Evolutionary conservation across 2,797 vertebrate species (phyloP).

Genomic region (Enteromius treurensis): DNA sequence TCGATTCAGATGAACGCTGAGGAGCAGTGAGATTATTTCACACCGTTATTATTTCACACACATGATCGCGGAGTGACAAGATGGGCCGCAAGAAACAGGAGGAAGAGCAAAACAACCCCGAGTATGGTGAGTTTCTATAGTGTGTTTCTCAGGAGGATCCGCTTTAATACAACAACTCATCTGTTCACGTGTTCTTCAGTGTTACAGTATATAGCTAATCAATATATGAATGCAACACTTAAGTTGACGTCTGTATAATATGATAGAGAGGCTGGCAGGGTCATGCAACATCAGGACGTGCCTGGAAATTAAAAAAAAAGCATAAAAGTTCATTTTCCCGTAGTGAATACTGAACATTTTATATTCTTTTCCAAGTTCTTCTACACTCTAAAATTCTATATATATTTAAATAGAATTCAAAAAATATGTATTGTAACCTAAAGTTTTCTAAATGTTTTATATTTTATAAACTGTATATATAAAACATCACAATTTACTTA

Average conservation of each 20-base stretch:
- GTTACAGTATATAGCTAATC: neutral
- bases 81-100: constrained; percentile 72
- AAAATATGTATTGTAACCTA: no score
- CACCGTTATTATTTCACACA: neutral
- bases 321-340: neutral
- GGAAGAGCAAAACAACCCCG: constrained; percentile 57
- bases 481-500: neutral
- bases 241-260: neutral
- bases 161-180: neutral
- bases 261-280: neutral
- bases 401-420: no score
- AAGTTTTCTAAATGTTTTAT: neutral
- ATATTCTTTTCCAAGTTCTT: neutral
- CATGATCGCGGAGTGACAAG: neutral
- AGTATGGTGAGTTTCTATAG: constrained; percentile 70
- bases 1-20: neutral
- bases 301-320: neutral
- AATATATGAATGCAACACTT: neutral
- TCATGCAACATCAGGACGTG: neutral
- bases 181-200: no score
- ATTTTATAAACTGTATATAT: neutral
- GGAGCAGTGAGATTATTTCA: neutral
- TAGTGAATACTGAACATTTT: neutral
- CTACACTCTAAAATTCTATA: neutral
- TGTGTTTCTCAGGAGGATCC: constrained; percentile 15